phyloP scores from a whole-genome alignment of 2,797 vertebrate genomes.

The Chiloscyllium punctatum region DNA sequence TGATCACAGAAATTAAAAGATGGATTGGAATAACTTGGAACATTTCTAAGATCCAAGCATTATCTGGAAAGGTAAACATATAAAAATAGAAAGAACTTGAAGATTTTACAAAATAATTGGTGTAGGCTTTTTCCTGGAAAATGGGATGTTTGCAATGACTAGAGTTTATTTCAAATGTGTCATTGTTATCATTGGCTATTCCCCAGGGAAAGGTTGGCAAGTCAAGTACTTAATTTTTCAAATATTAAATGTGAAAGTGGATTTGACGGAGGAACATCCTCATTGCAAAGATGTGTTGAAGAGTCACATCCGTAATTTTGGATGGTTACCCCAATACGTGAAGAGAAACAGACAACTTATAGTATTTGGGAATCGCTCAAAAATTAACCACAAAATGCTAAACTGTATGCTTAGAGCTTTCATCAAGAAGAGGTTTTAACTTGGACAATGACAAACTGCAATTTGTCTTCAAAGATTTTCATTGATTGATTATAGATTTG shows the following conservation, averaged over 20 bases:
- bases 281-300: not conserved
- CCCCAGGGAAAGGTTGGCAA: not conserved
- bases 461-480: not conserved
- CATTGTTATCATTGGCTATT: not conserved
- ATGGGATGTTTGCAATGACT: not conserved
- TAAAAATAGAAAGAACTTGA: not conserved
- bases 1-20: not conserved
- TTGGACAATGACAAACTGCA: not conserved
- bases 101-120: not conserved
- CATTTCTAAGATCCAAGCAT: not conserved
- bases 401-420: not conserved
- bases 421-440: not conserved
- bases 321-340: not conserved
- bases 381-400: not conserved
- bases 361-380: not conserved
- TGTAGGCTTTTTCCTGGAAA: not conserved
- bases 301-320: not conserved
- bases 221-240: not conserved
- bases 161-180: not conserved
- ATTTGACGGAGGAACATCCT: not conserved
- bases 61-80: not conserved
- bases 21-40: not conserved
- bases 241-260: not conserved
- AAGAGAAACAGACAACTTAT: not conserved
- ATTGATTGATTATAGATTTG: not conserved